A percentile compares a stretch with the other conserved stretches of the same genome.
Evolutionary conservation across 2,888 invertebrate species (phyloP).

Genomic region (Drosophila paranaensis): DNA sequence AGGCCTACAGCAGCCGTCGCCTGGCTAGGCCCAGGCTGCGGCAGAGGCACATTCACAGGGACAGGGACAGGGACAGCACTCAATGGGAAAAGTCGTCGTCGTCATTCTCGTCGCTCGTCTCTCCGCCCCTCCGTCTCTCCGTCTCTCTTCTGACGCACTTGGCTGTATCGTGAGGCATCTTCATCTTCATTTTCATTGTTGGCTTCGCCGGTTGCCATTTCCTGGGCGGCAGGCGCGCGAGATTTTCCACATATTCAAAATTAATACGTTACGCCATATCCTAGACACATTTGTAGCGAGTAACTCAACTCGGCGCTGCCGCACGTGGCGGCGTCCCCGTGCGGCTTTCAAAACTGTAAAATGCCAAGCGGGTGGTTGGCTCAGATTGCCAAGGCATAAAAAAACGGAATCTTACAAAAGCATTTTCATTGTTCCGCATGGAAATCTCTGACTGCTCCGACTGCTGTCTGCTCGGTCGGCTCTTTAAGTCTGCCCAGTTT

Average conservation of each 20-base stretch:
- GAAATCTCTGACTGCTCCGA: conserved; percentile 47
- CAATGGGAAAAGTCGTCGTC: conserved; percentile 21
- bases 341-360: conserved; percentile 68
- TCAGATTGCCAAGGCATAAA: conserved; percentile 39
- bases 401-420: conserved; percentile 14
- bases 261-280: conserved; percentile 79
- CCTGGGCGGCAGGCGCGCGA: conserved; percentile 64
- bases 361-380: conserved; percentile 61
- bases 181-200: conserved; percentile 76
- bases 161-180: conserved; percentile 66
- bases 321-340: conserved; percentile 64
- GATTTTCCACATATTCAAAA: conserved; percentile 81
- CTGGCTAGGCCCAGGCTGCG: conserved; percentile 19
- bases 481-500: conserved; percentile 62
- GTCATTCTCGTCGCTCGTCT: neutral
- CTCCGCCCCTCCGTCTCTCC: too few species aligned
- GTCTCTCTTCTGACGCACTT: conserved; percentile 63
- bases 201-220: conserved; percentile 51
- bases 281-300: conserved; percentile 77
- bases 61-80: conserved; percentile 19
- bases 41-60: conserved; percentile 6
- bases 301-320: conserved; percentile 33
- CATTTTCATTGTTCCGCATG: conserved; percentile 35
- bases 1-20: conserved; percentile 69
- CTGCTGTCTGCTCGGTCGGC: conserved; percentile 3